These are phyloP conservation scores for Gymnothorax javanicus DNA, from an alignment of 2,797 vertebrate species.

Conservation along the genomic window DNA sequence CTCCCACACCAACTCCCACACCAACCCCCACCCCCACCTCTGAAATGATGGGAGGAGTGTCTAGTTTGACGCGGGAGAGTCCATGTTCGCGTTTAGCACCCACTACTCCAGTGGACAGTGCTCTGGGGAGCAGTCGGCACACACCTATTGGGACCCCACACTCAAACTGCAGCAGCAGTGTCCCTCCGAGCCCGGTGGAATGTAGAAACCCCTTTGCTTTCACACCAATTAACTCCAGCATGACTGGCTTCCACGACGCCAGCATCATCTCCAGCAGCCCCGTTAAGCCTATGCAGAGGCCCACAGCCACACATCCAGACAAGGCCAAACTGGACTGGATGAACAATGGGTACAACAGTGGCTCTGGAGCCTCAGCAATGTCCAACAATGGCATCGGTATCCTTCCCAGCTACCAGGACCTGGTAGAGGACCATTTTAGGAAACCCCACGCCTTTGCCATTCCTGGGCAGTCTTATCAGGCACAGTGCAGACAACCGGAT, in stretches of 20 bases:
- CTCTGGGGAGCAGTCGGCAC: slow-evolving; percentile 87
- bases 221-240: slow-evolving; percentile 96
- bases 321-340: slow-evolving; percentile 98
- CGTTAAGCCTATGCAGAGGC: slow-evolving; percentile 97
- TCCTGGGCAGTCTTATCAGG: slow-evolving; percentile 90
- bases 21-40: slow-evolving; percentile 91
- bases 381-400: slow-evolving; percentile 83
- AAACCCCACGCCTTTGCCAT: slow-evolving; percentile 98
- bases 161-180: slow-evolving; percentile 97
- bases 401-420: slow-evolving; percentile 93
- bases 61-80: slow-evolving; percentile 88
- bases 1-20: slow-evolving; percentile 84
- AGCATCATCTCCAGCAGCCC: slow-evolving; percentile 95
- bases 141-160: slow-evolving; percentile 94
- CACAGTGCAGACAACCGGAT: slow-evolving; percentile 85
- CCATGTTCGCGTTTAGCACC: slow-evolving; percentile 92
- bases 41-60: slow-evolving; percentile 86
- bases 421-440: slow-evolving; percentile 95
- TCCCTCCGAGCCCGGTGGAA: slow-evolving; percentile 96
- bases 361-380: slow-evolving; percentile 77
- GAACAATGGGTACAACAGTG: slow-evolving; percentile 87
- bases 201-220: slow-evolving; percentile 97
- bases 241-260: slow-evolving; percentile 88
- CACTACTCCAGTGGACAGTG: slow-evolving; percentile 91
- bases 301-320: slow-evolving; percentile 96